phyloP scores from a whole-genome alignment of 2,113 vertebrate species.

The Rhinichthys klamathensis region DNA sequence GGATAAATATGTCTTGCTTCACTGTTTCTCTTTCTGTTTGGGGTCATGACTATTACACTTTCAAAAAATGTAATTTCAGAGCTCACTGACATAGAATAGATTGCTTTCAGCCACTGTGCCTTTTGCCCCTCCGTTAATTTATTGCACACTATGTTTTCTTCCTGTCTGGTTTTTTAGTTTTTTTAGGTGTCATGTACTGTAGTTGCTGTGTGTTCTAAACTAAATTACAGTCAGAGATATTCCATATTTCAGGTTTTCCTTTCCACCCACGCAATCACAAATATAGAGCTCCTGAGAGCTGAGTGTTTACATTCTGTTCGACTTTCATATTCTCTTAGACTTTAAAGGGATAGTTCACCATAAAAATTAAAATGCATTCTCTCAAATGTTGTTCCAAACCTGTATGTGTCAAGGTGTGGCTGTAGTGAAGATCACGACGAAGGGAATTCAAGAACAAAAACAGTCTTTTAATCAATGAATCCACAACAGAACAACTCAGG shows the following conservation, averaged over 20 bases:
- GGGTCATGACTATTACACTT: slow-evolving; percentile 68
- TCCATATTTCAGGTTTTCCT: background rate
- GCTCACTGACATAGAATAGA: slow-evolving; percentile 68
- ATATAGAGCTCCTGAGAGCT: slow-evolving; percentile 4
- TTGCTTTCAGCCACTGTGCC: slow-evolving; percentile 63
- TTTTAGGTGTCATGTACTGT: background rate
- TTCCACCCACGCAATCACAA: slow-evolving; percentile 2
- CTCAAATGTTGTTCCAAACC: too few species aligned
- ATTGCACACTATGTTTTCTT: slow-evolving; percentile 54
- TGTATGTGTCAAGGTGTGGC: too few species aligned
- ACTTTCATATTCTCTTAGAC: background rate
- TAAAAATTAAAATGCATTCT: background rate
- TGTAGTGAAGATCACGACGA: too few species aligned
- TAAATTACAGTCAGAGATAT: slow-evolving; percentile 1
- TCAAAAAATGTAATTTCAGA: slow-evolving; percentile 69
- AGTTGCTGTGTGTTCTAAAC: background rate
- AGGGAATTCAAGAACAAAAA: too few species aligned
- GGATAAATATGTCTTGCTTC: slow-evolving; percentile 24
- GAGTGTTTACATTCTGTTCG: background rate
- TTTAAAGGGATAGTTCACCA: background rate
- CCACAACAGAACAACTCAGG: too few species aligned
- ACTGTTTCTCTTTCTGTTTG: slow-evolving; percentile 12
- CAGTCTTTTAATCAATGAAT: too few species aligned
- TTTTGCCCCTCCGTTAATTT: slow-evolving; percentile 62
- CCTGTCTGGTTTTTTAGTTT: slow-evolving; percentile 16